These are phyloP conservation scores for Alaudala cheleensis DNA, from an alignment of 2,113 vertebrate species.

Conservation along the genomic window DNA sequence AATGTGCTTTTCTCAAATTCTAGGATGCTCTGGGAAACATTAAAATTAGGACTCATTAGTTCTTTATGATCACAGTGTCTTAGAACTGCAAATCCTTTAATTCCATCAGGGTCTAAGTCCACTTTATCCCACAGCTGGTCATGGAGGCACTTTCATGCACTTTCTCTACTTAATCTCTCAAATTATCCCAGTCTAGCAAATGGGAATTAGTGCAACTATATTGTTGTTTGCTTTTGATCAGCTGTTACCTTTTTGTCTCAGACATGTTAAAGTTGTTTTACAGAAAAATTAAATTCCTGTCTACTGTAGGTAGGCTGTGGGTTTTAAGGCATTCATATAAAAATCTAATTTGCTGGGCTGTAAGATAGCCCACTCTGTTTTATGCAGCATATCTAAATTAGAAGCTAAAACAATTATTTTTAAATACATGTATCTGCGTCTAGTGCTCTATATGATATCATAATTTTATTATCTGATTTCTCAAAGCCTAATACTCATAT, in stretches of 20 bases:
- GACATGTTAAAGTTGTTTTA: not conserved
- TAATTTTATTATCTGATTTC: not conserved
- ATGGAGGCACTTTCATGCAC: not conserved
- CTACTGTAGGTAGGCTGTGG: not conserved
- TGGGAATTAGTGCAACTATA: not conserved
- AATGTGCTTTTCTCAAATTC: not conserved
- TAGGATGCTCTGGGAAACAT: not conserved
- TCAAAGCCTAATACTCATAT: not conserved
- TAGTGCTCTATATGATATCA: fast-evolving
- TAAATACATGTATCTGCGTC: not conserved
- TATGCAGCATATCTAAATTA: not conserved
- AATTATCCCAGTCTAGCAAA: not conserved
- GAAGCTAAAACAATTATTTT: not conserved
- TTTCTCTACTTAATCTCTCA: not conserved
- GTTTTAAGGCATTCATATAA: not conserved
- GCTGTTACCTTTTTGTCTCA: not conserved
- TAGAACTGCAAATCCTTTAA: not conserved
- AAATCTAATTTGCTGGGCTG: not conserved
- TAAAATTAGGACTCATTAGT: not conserved
- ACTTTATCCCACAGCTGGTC: not conserved
- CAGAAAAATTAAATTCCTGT: not conserved
- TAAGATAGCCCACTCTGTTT: not conserved
- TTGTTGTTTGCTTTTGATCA: not conserved
- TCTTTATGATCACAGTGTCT: fast-evolving
- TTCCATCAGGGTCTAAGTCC: not conserved